Evolutionary conservation across 2,888 invertebrate species (phyloP).

Genomic region (Invenusta paracnida): DNA sequence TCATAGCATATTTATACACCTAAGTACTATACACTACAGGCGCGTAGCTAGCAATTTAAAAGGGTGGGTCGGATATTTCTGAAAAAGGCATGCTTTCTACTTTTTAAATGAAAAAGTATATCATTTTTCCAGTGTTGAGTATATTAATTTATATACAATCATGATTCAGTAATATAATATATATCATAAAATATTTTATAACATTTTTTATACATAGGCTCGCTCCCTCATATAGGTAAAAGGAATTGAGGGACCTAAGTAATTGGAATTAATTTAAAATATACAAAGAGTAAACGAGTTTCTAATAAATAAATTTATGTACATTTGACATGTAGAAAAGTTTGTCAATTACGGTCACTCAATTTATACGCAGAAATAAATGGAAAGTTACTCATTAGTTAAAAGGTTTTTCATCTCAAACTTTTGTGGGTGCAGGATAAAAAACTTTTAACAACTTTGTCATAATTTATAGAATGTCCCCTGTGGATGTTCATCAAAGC

Average conservation of each 20-base stretch:
- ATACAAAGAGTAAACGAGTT: slow-evolving; percentile 15
- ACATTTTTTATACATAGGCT: neutral
- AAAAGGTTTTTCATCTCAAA: slow-evolving; percentile 26
- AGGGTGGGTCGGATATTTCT: slow-evolving; percentile 18
- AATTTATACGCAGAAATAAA: slow-evolving; percentile 17
- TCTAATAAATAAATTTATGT: slow-evolving; percentile 18
- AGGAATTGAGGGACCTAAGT: neutral
- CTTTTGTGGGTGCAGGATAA: slow-evolving; percentile 14
- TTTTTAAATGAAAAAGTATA: slow-evolving; percentile 20
- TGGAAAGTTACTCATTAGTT: slow-evolving; percentile 16
- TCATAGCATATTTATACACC: too few relatives aligned
- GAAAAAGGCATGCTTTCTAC: neutral
- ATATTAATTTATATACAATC: slow-evolving; percentile 1
- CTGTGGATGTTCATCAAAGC: slow-evolving; percentile 23
- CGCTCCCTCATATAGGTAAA: neutral
- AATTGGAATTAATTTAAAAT: slow-evolving; percentile 20
- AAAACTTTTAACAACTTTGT: slow-evolving; percentile 14
- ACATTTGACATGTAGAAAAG: slow-evolving; percentile 5
- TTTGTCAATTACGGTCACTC: slow-evolving; percentile 18
- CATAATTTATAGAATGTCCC: slow-evolving; percentile 26
- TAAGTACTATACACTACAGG: too few relatives aligned
- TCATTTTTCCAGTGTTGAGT: neutral
- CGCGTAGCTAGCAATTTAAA: neutral
- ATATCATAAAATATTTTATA: slow-evolving; percentile 8
- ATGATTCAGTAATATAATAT: slow-evolving; percentile 17